These are phyloP conservation scores for Falco punctatus DNA, from an alignment of 2,113 vertebrate species.

Conservation along the genomic window DNA sequence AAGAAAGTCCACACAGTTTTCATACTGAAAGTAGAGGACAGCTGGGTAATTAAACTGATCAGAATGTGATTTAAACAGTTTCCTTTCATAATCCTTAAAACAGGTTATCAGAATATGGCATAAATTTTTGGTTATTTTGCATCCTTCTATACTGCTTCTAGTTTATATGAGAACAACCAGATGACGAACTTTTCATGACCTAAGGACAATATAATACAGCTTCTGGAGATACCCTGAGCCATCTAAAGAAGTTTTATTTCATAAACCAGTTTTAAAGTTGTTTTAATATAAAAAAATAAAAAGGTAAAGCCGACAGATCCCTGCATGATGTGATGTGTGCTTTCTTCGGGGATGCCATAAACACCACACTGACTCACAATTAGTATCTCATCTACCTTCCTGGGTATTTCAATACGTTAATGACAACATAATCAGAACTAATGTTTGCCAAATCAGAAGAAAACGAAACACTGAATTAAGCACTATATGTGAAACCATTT, in stretches of 20 bases:
- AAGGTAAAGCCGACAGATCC: background rate
- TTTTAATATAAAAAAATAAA: background rate
- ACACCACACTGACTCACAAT: background rate
- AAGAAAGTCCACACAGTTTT: slow-evolving; percentile 81
- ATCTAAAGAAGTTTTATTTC: background rate
- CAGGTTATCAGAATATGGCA: background rate
- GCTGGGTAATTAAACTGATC: background rate
- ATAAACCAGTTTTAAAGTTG: background rate
- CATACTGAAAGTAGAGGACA: slow-evolving; percentile 78
- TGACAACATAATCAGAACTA: background rate
- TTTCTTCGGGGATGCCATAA: background rate
- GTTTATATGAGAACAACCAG: background rate
- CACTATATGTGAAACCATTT: background rate
- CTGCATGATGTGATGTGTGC: background rate
- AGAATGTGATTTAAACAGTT: background rate
- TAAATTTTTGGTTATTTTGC: background rate
- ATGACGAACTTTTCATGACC: background rate
- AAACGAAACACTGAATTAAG: background rate
- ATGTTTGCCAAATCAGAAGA: background rate
- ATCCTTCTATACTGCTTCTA: background rate
- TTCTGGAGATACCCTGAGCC: background rate
- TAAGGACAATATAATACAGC: background rate
- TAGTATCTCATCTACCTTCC: background rate
- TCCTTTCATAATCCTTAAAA: background rate
- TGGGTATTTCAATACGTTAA: background rate